These are phyloP conservation scores for Notodonta ziczac DNA, from an alignment of 2,888 invertebrate genomes.

Conservation along the genomic window DNA sequence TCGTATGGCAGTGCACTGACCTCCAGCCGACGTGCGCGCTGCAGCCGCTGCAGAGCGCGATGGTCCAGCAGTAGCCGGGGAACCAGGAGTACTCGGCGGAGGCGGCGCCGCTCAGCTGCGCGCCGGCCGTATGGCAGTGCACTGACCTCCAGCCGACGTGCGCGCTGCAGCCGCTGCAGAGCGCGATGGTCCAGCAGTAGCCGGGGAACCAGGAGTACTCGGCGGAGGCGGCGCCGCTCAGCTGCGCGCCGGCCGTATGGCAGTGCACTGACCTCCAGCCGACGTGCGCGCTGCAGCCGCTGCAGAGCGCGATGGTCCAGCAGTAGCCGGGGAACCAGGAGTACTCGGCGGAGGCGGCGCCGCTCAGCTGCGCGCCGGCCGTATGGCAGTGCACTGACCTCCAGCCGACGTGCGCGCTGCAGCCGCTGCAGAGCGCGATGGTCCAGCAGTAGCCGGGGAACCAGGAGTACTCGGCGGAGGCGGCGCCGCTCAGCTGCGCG, in stretches of 20 bases:
- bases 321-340: constrained; percentile 81
- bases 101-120: constrained; percentile 52
- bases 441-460: constrained; percentile 81
- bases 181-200: constrained; percentile 71
- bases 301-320: constrained; percentile 70
- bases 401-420: constrained; percentile 74
- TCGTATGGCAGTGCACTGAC: constrained; percentile 15
- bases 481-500: constrained; percentile 51
- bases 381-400: constrained; percentile 39
- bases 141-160: constrained; percentile 71
- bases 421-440: constrained; percentile 60
- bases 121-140: constrained; percentile 41
- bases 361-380: constrained; percentile 48
- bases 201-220: constrained; percentile 82
- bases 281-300: constrained; percentile 62
- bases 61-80: constrained; percentile 78
- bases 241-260: constrained; percentile 46
- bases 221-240: constrained; percentile 54
- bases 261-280: constrained; percentile 62
- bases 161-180: constrained; percentile 59
- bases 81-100: constrained; percentile 77
- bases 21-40: constrained; percentile 71
- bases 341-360: constrained; percentile 64
- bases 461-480: constrained; percentile 74
- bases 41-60: constrained; percentile 64